phyloP scores from a whole-genome alignment of 2,888 invertebrate genomes.

The Papilio elwesi region DNA sequence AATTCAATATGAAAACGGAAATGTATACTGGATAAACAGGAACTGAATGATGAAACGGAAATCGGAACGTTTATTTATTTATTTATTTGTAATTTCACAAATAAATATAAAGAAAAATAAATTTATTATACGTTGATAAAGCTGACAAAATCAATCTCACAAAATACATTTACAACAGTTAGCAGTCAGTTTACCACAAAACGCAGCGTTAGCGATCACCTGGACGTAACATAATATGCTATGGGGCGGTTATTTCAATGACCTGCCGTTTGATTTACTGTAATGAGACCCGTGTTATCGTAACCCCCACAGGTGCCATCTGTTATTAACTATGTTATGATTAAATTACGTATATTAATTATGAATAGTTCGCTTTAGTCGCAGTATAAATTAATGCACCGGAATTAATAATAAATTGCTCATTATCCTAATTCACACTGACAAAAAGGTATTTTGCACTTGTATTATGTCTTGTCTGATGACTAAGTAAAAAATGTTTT shows the following conservation, averaged over 20 bases:
- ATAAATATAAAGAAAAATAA: no score
- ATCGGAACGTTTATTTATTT: no score
- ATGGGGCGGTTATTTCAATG: background rate
- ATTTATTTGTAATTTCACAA: no score
- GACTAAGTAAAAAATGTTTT: no score
- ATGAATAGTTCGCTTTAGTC: slow-evolving; percentile 9
- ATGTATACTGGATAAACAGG: no score
- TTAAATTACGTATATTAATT: slow-evolving; percentile 9
- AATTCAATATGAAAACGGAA: no score
- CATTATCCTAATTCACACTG: background rate
- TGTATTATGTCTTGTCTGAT: no score
- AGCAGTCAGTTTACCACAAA: background rate
- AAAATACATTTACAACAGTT: background rate
- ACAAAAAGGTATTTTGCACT: no score
- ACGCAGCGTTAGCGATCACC: background rate
- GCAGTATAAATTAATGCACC: background rate
- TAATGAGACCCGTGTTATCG: slow-evolving; percentile 10
- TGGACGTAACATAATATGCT: background rate
- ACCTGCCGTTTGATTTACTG: background rate
- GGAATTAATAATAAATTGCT: background rate
- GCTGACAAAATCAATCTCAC: background rate
- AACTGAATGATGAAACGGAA: no score
- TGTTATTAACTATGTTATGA: slow-evolving; percentile 1
- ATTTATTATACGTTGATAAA: no score
- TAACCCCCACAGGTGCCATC: background rate